Evolutionary conservation across 2,797 vertebrate species (phyloP).

Genomic region (Oryzias sinensis): DNA sequence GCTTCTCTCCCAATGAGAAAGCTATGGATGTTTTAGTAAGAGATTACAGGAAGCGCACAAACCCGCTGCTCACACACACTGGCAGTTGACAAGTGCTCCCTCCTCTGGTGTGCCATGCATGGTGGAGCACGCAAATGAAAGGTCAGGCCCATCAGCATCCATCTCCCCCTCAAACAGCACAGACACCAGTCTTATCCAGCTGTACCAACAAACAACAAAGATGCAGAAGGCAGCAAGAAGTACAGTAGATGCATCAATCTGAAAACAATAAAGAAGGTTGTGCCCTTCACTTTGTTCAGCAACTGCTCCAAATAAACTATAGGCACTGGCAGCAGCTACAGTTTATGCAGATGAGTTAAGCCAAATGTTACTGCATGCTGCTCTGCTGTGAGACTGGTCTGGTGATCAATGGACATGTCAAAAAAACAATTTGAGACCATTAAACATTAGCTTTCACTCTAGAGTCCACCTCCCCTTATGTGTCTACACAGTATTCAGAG

Average conservation of each 20-base stretch:
- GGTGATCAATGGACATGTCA: neutral
- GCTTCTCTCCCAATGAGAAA: constrained; percentile 59
- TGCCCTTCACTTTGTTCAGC: constrained; percentile 52
- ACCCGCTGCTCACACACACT: constrained; percentile 53
- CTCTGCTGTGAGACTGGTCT: constrained; percentile 8
- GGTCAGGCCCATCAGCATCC: constrained; percentile 77
- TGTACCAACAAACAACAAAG: constrained; percentile 56
- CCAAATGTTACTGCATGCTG: constrained; percentile 10
- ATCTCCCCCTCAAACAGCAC: constrained; percentile 57
- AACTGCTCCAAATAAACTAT: constrained; percentile 27
- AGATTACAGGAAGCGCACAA: constrained; percentile 63
- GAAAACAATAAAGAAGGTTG: constrained; percentile 62
- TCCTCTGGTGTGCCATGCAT: constrained; percentile 57
- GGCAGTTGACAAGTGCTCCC: constrained; percentile 57
- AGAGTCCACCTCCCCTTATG: too few relatives aligned
- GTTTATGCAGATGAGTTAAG: constrained; percentile 32
- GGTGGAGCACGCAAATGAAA: constrained; percentile 69
- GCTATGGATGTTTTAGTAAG: constrained; percentile 61
- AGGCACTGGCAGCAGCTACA: constrained; percentile 15
- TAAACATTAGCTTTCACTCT: too few relatives aligned
- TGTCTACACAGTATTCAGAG: too few relatives aligned
- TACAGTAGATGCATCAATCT: constrained; percentile 66
- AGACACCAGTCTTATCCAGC: constrained; percentile 57
- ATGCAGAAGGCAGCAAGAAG: constrained; percentile 37
- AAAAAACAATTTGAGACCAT: too few relatives aligned